A percentile compares a stretch with the other conserved stretches of the same genome.
These are phyloP conservation scores for Lithobates pipiens DNA, from an alignment of 2,797 vertebrate genomes.

Conservation along the genomic window DNA sequence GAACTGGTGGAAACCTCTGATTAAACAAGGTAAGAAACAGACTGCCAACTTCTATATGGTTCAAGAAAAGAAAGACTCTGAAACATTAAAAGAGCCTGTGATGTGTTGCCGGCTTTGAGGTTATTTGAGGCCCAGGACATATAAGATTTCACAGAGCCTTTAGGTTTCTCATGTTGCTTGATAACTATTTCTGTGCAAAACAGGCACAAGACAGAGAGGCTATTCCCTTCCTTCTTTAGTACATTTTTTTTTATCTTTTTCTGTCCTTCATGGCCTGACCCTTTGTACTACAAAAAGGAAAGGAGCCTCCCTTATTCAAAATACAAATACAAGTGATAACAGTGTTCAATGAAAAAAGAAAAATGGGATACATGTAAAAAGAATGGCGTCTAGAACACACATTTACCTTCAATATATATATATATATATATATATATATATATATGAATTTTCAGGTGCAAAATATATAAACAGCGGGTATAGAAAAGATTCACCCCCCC, in stretches of 20 bases:
- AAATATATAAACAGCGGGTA: too few relatives aligned
- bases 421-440: too few relatives aligned
- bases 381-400: too few relatives aligned
- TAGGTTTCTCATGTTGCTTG: conserved; percentile 24
- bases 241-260: conserved; percentile 21
- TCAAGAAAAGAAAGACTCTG: conserved; percentile 16
- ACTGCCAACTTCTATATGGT: conserved; percentile 11
- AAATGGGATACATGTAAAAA: too few relatives aligned
- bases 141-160: conserved; percentile 33
- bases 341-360: too few relatives aligned
- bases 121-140: conserved; percentile 43
- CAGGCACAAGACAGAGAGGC: conserved; percentile 6
- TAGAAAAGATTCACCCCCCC: too few relatives aligned
- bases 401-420: too few relatives aligned
- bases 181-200: conserved; percentile 35
- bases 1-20: neutral
- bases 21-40: neutral
- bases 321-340: neutral
- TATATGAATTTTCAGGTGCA: too few relatives aligned
- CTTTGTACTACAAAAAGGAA: conserved; percentile 9
- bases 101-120: neutral
- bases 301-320: neutral
- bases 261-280: conserved; percentile 33
- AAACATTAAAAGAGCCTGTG: conserved; percentile 23
- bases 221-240: conserved; percentile 21